Evolutionary conservation across 2,113 vertebrate genomes (phyloP).

Genomic region (Gambusia affinis): DNA sequence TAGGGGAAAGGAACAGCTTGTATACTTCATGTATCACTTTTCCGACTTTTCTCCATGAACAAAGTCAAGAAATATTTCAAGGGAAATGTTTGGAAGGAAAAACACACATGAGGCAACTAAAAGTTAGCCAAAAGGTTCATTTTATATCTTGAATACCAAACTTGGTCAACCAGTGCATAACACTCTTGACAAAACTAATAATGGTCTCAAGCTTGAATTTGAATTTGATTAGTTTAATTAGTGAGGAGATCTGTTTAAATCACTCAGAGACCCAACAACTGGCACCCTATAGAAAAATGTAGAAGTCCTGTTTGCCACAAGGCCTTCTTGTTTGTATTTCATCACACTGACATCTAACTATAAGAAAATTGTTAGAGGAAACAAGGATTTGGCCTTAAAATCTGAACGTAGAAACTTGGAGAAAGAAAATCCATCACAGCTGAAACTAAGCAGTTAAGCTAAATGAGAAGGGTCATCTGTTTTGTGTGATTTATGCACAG

Average conservation of each 20-base stretch:
- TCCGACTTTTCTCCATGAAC: not conserved
- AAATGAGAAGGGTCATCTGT: not conserved
- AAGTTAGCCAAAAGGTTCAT: not conserved
- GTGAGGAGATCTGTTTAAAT: not conserved
- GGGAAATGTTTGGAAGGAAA: too few species aligned
- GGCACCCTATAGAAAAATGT: not conserved
- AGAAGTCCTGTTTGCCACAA: not conserved
- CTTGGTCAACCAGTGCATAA: too few species aligned
- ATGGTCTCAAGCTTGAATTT: not conserved
- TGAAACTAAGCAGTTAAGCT: not conserved
- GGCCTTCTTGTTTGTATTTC: not conserved
- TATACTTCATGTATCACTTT: not conserved
- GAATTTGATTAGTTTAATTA: not conserved
- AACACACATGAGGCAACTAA: not conserved
- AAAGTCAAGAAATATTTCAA: not conserved
- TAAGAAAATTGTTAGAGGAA: not conserved
- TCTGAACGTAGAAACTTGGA: not conserved
- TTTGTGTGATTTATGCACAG: not conserved
- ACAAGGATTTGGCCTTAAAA: not conserved
- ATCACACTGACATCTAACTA: not conserved
- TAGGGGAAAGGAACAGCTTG: not conserved
- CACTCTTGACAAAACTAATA: too few species aligned
- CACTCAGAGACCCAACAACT: not conserved
- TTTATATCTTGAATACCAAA: not conserved
- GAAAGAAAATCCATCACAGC: too few species aligned